These are phyloP conservation scores for Lissocephala sabroskyi DNA, from an alignment of 2,888 invertebrate genomes.

Conservation along the genomic window DNA sequence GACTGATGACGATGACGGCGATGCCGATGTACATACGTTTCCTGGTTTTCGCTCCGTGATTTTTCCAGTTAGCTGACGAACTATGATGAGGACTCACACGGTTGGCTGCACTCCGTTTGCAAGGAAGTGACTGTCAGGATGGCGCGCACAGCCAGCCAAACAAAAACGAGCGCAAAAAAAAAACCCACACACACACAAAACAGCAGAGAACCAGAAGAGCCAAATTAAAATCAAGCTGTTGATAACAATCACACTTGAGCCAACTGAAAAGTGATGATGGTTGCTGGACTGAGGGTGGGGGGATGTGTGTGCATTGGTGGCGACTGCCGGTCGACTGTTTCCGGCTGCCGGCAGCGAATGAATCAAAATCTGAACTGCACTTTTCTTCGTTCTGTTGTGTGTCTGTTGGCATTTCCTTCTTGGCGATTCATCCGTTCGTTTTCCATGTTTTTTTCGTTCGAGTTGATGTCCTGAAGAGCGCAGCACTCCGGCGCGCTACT, in stretches of 20 bases:
- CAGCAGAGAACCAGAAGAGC: conserved; percentile 1
- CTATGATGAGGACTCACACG: conserved; percentile 59
- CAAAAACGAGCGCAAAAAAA: background rate
- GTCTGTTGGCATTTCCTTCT: conserved; percentile 10
- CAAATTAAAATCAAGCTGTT: conserved; percentile 60
- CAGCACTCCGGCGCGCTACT: too few species aligned
- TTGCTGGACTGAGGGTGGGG: conserved; percentile 26
- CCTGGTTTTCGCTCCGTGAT: conserved; percentile 41
- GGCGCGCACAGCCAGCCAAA: conserved; percentile 20
- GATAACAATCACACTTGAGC: conserved; percentile 60
- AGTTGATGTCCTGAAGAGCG: conserved; percentile 52
- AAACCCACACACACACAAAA: conserved; percentile 2
- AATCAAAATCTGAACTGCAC: background rate
- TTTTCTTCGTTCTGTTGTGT: conserved; percentile 6
- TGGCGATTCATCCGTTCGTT: background rate
- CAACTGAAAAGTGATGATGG: conserved; percentile 22
- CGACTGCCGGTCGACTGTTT: conserved; percentile 39
- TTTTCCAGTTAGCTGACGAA: conserved; percentile 60
- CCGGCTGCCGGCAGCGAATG: conserved; percentile 30
- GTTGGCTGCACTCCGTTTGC: conserved; percentile 34
- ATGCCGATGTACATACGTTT: conserved; percentile 2
- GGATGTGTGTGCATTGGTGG: conserved; percentile 49
- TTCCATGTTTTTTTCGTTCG: conserved; percentile 8
- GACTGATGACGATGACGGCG: too few species aligned
- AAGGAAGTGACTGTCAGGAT: conserved; percentile 11